A percentile compares a stretch with the other conserved stretches of the same genome.
phyloP scores from a whole-genome alignment of 2,888 invertebrate species.

The Trissonchulus sp. region DNA sequence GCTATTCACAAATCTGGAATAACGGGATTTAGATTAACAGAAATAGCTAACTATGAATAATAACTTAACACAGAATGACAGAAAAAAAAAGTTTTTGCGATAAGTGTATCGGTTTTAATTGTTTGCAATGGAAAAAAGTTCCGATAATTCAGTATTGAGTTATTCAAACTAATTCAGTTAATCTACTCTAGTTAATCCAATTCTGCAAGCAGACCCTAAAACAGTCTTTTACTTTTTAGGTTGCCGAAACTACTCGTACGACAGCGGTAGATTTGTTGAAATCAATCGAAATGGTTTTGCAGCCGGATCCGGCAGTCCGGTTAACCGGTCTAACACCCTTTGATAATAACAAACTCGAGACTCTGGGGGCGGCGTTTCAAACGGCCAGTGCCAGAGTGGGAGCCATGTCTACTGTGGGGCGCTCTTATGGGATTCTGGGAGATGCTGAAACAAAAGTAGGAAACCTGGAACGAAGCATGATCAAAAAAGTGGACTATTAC shows the following conservation, averaged over 20 bases:
- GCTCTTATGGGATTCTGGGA: neutral
- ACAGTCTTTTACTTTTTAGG: too few relatives aligned
- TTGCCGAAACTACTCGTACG: neutral
- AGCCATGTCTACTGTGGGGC: neutral
- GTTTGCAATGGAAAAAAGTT: too few relatives aligned
- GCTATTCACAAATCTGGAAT: too few relatives aligned
- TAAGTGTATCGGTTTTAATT: too few relatives aligned
- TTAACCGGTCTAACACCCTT: neutral
- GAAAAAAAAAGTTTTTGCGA: too few relatives aligned
- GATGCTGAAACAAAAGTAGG: neutral
- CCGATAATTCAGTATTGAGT: too few relatives aligned
- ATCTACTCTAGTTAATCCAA: too few relatives aligned
- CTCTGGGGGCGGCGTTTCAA: neutral
- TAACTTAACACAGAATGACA: too few relatives aligned
- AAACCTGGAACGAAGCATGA: neutral
- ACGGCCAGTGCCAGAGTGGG: neutral
- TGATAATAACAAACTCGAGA: neutral
- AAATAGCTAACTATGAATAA: too few relatives aligned
- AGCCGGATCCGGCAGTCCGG: neutral
- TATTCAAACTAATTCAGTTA: too few relatives aligned
- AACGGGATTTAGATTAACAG: too few relatives aligned
- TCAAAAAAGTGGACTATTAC: slow-evolving; percentile 1
- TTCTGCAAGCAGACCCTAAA: too few relatives aligned
- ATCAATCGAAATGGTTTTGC: neutral
- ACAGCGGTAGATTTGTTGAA: neutral